Percentiles rank a stretch among this genome's conserved stretches.
Conservation (phyloP, 2,888 invertebrate genomes). For the Cecidostiba fungosa region DNA sequence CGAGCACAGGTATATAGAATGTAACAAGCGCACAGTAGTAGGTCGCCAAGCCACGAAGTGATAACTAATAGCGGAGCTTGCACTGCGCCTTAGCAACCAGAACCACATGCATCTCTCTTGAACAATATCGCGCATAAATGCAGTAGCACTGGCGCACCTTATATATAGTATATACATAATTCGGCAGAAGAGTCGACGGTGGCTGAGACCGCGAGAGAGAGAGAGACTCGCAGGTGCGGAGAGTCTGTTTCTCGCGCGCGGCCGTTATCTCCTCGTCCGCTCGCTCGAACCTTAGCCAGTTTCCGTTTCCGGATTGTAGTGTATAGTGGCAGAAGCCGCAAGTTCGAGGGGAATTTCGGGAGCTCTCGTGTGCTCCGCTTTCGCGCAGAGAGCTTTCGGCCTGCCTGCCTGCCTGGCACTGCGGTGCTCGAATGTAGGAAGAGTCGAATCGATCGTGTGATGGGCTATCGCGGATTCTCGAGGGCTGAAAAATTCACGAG, state of each 20-base stretch:
- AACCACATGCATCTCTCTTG: conserved; percentile 5
- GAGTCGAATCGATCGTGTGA: conserved; percentile 29
- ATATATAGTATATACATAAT: conserved; percentile 21
- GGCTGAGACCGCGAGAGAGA: background rate
- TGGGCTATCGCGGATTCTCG: conserved; percentile 29
- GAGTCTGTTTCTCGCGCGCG: conserved; percentile 19
- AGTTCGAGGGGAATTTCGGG: conserved; percentile 1
- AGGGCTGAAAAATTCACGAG: conserved; percentile 41
- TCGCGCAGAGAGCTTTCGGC: background rate
- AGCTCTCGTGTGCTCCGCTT: background rate
- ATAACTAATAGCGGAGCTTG: conserved; percentile 38
- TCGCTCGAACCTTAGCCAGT: background rate
- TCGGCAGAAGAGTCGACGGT: conserved; percentile 4
- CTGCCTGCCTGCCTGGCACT: background rate
- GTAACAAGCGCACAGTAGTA: background rate
- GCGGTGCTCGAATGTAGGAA: background rate
- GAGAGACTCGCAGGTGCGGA: conserved; percentile 20
- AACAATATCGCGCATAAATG: conserved; percentile 32
- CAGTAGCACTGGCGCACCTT: background rate
- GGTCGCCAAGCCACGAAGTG: conserved; percentile 23
- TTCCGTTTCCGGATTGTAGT: conserved; percentile 12
- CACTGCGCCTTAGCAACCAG: background rate
- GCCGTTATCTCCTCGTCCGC: background rate
- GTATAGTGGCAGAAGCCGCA: conserved; percentile 10
- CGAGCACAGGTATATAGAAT: background rate